A percentile compares a stretch with the other conserved stretches of the same genome.
Evolutionary conservation across 2,888 invertebrate genomes (phyloP).

Genomic region (Mylabris sibirica): DNA sequence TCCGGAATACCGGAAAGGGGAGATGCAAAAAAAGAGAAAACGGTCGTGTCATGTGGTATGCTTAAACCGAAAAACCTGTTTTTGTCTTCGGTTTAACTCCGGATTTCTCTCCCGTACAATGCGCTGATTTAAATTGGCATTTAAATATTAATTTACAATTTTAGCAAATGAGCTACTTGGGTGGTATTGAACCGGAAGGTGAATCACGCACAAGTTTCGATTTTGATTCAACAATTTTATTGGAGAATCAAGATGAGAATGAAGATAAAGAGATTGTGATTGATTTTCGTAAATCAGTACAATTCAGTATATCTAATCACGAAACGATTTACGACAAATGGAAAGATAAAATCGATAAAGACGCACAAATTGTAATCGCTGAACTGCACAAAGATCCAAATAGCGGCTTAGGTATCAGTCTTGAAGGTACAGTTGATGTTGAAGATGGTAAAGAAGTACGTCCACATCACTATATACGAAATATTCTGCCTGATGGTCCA

Average conservation of each 20-base stretch:
- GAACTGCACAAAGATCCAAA: constrained; percentile 83
- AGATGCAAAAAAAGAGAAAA: too few relatives aligned
- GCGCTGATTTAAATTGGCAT: not conserved
- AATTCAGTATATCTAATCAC: constrained; percentile 66
- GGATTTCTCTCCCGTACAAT: too few relatives aligned
- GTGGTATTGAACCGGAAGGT: constrained; percentile 68
- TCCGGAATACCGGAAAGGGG: too few relatives aligned
- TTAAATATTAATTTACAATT: constrained; percentile 21
- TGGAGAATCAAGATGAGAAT: constrained; percentile 59
- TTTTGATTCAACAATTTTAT: constrained; percentile 56
- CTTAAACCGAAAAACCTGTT: too few relatives aligned
- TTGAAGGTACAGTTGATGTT: constrained; percentile 93
- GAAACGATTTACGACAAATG: constrained; percentile 79
- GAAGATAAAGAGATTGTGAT: constrained; percentile 72
- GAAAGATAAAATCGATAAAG: constrained; percentile 74
- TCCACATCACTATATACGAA: constrained; percentile 92
- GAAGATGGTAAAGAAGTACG: constrained; percentile 87
- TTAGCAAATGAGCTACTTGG: constrained; percentile 54
- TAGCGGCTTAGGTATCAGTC: constrained; percentile 87
- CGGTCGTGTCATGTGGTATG: too few relatives aligned
- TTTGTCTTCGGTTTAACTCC: too few relatives aligned
- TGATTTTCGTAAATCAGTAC: constrained; percentile 62
- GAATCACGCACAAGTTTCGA: constrained; percentile 71
- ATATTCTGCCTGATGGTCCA: constrained; percentile 87
- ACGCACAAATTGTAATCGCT: constrained; percentile 83